phyloP scores from a whole-genome alignment of 2,113 vertebrate genomes.

The Salminus brasiliensis region DNA sequence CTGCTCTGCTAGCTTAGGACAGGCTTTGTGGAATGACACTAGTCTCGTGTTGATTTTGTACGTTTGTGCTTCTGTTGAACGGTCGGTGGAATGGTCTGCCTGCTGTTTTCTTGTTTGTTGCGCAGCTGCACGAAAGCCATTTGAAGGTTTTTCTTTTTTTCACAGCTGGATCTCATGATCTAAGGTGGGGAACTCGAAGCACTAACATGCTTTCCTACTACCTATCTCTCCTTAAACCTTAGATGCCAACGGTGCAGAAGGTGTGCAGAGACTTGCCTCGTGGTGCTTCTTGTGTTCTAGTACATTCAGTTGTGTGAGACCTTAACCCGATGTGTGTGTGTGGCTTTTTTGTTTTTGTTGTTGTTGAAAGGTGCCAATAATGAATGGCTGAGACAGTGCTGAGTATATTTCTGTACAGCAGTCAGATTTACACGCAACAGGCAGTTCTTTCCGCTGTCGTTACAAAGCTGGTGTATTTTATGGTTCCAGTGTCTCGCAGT shows the following conservation, averaged over 20 bases:
- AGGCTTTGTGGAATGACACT: conserved; percentile 29
- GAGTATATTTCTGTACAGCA: conserved; percentile 19
- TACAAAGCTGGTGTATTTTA: conserved; percentile 7
- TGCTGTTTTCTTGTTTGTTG: conserved; percentile 2
- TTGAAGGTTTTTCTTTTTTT: neutral
- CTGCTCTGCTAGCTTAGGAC: conserved; percentile 5
- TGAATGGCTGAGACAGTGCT: conserved; percentile 3
- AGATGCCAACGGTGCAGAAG: neutral
- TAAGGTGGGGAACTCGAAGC: neutral
- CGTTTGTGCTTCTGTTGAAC: neutral
- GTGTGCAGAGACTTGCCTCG: neutral
- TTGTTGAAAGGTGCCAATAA: conserved; percentile 19
- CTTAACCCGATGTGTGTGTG: conserved; percentile 1
- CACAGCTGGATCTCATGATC: neutral
- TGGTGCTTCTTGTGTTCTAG: neutral
- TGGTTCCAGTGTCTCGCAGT: conserved; percentile 26
- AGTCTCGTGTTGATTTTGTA: conserved; percentile 33
- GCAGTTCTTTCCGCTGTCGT: conserved; percentile 14
- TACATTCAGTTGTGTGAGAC: neutral
- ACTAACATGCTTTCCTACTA: neutral
- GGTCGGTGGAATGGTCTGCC: neutral
- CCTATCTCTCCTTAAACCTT: neutral
- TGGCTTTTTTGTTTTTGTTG: no score
- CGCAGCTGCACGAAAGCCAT: neutral
- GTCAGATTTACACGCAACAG: neutral